These are phyloP conservation scores for Aptenodytes patagonicus DNA, from an alignment of 2,113 vertebrate species.

Conservation along the genomic window DNA sequence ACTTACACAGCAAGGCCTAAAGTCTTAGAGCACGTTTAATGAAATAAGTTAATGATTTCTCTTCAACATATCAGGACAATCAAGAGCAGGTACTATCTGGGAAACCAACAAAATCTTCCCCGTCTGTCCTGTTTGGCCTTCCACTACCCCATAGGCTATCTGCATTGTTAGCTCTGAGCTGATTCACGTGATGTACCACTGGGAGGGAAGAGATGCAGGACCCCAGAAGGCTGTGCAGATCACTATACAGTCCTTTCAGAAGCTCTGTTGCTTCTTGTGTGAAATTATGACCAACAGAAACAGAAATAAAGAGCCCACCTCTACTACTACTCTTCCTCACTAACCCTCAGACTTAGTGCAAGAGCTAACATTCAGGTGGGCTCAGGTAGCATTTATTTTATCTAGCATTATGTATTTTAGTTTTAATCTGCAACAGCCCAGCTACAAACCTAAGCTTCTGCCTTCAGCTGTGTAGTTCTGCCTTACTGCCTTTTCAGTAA, in stretches of 20 bases:
- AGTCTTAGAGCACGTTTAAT: not conserved
- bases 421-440: not conserved
- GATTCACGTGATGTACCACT: rapidly evolving
- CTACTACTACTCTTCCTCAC: not conserved
- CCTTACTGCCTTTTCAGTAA: not conserved
- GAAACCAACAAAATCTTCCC: not conserved
- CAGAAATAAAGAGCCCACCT: not conserved
- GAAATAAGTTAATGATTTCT: not conserved
- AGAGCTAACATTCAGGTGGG: not conserved
- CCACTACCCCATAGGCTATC: not conserved
- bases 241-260: not conserved
- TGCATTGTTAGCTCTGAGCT: not conserved
- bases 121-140: not conserved
- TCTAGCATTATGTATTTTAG: not conserved
- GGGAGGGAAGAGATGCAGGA: not conserved
- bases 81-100: not conserved
- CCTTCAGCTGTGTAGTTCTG: not conserved
- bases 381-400: not conserved
- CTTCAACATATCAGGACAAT: not conserved
- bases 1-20: not conserved
- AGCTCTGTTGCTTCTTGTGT: not conserved
- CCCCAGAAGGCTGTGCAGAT: not conserved
- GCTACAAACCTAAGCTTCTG: not conserved
- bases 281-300: not conserved
- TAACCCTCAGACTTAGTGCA: not conserved